phyloP scores from a whole-genome alignment of 2,113 vertebrate genomes.

The Alectura lathami region DNA sequence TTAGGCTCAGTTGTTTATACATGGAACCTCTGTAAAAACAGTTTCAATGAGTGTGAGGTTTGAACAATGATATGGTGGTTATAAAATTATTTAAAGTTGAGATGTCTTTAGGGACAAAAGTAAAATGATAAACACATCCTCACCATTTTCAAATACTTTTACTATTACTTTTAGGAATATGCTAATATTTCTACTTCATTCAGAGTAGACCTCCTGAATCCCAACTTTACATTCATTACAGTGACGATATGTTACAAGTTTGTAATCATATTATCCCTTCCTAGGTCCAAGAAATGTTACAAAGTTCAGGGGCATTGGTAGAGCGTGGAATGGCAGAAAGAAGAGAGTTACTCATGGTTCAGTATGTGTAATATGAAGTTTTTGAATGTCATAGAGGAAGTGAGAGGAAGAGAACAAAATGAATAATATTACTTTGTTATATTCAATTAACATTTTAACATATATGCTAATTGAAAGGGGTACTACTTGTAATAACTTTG shows the following conservation, averaged over 20 bases:
- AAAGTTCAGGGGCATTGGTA: neutral
- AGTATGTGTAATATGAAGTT: neutral
- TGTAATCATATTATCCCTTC: neutral
- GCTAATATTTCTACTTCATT: neutral
- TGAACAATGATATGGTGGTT: slow-evolving; percentile 16
- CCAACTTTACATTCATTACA: neutral
- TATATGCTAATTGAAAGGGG: neutral
- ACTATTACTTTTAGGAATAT: neutral
- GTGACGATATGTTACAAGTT: neutral
- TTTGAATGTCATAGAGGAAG: neutral
- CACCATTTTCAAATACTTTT: neutral
- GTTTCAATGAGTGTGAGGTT: slow-evolving; percentile 39
- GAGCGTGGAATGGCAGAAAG: neutral
- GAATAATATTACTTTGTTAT: neutral
- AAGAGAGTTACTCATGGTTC: neutral
- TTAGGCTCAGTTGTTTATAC: neutral
- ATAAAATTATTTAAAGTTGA: slow-evolving; percentile 37
- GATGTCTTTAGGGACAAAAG: slow-evolving; percentile 42
- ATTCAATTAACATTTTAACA: neutral
- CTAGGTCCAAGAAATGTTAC: neutral
- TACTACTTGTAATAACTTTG: neutral
- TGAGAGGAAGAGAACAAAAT: neutral
- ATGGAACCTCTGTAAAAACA: slow-evolving; percentile 20
- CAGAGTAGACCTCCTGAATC: neutral
- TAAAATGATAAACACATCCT: slow-evolving; percentile 37